phyloP scores from a whole-genome alignment of 2,888 invertebrate species.

The Mythimna loreyi region DNA sequence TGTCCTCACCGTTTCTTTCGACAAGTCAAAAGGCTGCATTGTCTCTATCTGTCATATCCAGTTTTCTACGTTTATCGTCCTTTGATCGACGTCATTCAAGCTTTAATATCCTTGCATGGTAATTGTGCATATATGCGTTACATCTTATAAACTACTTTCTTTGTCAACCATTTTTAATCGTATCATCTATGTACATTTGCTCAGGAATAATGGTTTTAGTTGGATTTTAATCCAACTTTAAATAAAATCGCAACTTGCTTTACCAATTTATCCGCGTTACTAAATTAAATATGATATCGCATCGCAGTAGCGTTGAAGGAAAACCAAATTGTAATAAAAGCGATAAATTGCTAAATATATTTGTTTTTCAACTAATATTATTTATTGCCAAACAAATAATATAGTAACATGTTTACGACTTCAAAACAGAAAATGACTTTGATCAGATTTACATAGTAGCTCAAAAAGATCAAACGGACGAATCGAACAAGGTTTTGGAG shows the following conservation, averaged over 20 bases:
- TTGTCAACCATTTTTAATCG: neutral
- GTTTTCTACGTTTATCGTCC: neutral
- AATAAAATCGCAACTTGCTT: neutral
- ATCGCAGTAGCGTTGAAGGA: neutral
- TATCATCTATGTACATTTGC: neutral
- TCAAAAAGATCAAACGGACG: slow-evolving; percentile 27
- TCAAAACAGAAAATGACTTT: slow-evolving; percentile 7
- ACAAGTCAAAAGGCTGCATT: slow-evolving; percentile 12
- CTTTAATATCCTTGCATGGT: neutral
- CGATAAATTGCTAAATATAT: neutral
- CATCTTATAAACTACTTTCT: neutral
- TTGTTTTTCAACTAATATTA: no score
- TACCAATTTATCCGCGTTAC: neutral
- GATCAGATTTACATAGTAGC: neutral
- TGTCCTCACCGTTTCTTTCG: slow-evolving; percentile 30
- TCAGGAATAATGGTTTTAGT: neutral
- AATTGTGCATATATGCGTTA: neutral
- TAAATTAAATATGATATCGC: neutral
- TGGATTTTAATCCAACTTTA: no score
- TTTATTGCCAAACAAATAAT: slow-evolving; percentile 9
- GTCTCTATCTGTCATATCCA: neutral
- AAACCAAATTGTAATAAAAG: slow-evolving; percentile 8
- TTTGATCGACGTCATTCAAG: neutral
- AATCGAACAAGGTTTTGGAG: slow-evolving; percentile 10
- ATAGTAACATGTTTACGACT: neutral